These are phyloP conservation scores for Margarornis squamiger DNA, from an alignment of 2,797 vertebrate genomes.

Conservation along the genomic window DNA sequence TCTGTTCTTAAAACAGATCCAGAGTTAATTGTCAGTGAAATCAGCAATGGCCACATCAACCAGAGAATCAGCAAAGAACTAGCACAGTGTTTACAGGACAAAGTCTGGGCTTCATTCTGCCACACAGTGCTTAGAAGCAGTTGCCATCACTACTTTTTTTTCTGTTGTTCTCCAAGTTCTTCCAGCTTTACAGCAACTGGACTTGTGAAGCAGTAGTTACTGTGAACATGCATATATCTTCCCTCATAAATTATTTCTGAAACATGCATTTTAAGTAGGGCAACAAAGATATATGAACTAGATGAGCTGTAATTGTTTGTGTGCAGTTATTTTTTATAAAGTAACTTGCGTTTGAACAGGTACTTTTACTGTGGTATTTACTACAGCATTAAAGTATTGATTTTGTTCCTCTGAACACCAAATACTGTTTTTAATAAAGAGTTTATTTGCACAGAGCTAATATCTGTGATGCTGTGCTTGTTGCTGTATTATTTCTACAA, in stretches of 20 bases:
- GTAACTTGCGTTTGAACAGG: background rate
- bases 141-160: background rate
- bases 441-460: background rate
- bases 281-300: background rate
- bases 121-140: background rate
- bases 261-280: conserved; percentile 2
- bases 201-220: conserved; percentile 28
- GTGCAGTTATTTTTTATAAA: background rate
- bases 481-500: background rate
- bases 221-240: conserved; percentile 38
- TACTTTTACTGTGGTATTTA: background rate
- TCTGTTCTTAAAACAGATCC: background rate
- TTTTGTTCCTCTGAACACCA: background rate
- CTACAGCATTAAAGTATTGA: background rate
- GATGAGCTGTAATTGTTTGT: background rate
- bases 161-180: background rate
- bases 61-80: background rate
- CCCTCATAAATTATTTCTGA: conserved; percentile 64
- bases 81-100: background rate
- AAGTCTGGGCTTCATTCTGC: background rate
- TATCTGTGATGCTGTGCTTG: background rate
- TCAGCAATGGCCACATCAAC: background rate
- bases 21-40: background rate
- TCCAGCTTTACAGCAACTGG: background rate
- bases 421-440: background rate